Percentiles rank a stretch among this genome's conserved stretches.
Conservation (phyloP, 2,888 invertebrate species). For the Eupithecia subfuscata region DNA sequence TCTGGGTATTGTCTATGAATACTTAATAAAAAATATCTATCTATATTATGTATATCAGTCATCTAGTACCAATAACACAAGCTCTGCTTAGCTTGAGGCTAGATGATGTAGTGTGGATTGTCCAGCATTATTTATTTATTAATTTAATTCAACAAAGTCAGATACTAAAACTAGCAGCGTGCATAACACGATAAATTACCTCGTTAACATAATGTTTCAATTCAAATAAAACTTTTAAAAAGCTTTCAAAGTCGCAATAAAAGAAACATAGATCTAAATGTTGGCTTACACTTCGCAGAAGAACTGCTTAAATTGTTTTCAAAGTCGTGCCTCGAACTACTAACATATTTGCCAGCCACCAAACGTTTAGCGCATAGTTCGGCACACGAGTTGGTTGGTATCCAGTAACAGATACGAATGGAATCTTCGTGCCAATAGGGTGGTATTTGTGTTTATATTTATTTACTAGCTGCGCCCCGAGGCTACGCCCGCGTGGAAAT, state of each 20-base stretch:
- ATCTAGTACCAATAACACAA: no score
- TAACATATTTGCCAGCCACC: constrained; percentile 39
- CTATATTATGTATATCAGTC: no score
- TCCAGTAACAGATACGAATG: constrained; percentile 18
- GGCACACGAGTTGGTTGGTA: constrained; percentile 15
- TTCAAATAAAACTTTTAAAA: constrained; percentile 5
- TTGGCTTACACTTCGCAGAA: not conserved
- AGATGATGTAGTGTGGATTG: no score
- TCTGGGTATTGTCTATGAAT: no score
- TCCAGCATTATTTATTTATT: no score
- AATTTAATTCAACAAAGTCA: no score
- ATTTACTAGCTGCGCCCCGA: no score
- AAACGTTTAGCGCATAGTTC: constrained; percentile 37
- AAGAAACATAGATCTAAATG: not conserved
- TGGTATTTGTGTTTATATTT: no score
- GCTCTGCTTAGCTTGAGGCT: no score
- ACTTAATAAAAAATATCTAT: no score
- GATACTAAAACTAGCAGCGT: not conserved
- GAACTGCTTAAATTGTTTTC: constrained; percentile 15
- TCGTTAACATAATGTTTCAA: not conserved
- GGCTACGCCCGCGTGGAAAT: no score
- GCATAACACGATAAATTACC: not conserved
- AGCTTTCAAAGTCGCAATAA: not conserved
- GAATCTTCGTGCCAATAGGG: not conserved
- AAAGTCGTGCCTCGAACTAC: constrained; percentile 15